A percentile compares a stretch with the other conserved stretches of the same genome.
phyloP scores from a whole-genome alignment of 64 coral and sea anemone species.

The Actinia tenebrosa region DNA sequence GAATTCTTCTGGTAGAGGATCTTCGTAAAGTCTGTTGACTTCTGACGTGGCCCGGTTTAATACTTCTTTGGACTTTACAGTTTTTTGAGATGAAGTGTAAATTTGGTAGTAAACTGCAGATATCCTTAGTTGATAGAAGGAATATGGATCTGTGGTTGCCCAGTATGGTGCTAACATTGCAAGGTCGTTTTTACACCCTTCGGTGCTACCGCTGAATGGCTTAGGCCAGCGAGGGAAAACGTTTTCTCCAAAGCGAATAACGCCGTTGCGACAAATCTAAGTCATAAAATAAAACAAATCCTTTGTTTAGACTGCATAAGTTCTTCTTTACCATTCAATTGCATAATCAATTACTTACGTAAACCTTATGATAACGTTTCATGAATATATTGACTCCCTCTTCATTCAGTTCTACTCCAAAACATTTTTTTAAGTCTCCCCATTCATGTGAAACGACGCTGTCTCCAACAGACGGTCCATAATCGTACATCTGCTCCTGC shows the following conservation, averaged over 20 bases:
- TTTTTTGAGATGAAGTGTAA: background rate
- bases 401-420: too few relatives aligned
- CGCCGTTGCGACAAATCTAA: conserved; percentile 21
- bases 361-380: too few relatives aligned
- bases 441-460: background rate
- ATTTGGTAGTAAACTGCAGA: conserved; percentile 18
- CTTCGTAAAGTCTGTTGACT: background rate
- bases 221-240: conserved; percentile 9
- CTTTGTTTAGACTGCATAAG: too few relatives aligned
- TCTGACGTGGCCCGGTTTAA: conserved; percentile 21
- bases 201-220: background rate
- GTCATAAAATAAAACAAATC: background rate
- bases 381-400: too few relatives aligned
- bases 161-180: conserved; percentile 26
- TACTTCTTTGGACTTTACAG: background rate
- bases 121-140: background rate
- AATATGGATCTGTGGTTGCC: conserved; percentile 2
- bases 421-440: too few relatives aligned
- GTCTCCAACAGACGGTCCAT: conserved; percentile 5
- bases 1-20: background rate
- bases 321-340: too few relatives aligned
- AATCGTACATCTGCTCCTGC: conserved; percentile 6
- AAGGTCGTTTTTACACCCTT: background rate
- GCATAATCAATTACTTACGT: too few relatives aligned
- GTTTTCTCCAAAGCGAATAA: conserved; percentile 5